A percentile compares a stretch with the other conserved stretches of the same genome.
Conservation (phyloP, 1,140 invertebrate genomes). For the Phymorhynchus buccinoides region DNA sequence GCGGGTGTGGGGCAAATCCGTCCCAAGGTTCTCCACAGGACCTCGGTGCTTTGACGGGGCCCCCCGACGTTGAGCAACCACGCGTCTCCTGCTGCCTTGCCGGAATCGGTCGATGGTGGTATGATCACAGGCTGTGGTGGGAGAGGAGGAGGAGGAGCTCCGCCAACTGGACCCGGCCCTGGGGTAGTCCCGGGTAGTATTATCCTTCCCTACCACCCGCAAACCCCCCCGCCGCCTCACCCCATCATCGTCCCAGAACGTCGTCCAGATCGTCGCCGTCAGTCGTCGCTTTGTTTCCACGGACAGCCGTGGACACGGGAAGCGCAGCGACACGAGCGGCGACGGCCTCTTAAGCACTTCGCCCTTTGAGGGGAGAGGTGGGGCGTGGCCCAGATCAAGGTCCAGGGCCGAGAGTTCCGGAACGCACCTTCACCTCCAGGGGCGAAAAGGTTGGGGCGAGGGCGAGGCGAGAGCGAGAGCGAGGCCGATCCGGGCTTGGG, state of each 20-base stretch:
- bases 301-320: constrained; percentile 36
- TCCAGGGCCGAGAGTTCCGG: constrained; percentile 54
- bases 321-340: constrained; percentile 45
- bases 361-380: constrained; percentile 35
- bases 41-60: constrained; percentile 95
- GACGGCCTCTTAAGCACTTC: constrained; percentile 38
- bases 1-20: constrained; percentile 94
- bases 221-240: constrained; percentile 11
- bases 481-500: too few relatives aligned
- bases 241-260: constrained; percentile 33
- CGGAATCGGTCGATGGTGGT: constrained; percentile 96
- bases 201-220: constrained; percentile 45
- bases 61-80: constrained; percentile 97
- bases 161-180: constrained; percentile 32
- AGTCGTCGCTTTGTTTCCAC: constrained; percentile 32
- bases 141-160: too few relatives aligned
- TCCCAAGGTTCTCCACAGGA: constrained; percentile 95
- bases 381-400: constrained; percentile 23
- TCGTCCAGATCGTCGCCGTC: too few relatives aligned
- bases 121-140: constrained; percentile 91
- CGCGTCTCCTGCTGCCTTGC: constrained; percentile 84
- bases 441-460: too few relatives aligned
- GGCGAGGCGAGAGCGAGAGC: too few relatives aligned
- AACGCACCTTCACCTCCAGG: constrained; percentile 63
- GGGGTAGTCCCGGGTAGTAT: constrained; percentile 36